Percentiles rank a stretch among this genome's conserved stretches.
Conservation (phyloP, 2,888 invertebrate genomes). For the Sarcophaga caerulescens region DNA sequence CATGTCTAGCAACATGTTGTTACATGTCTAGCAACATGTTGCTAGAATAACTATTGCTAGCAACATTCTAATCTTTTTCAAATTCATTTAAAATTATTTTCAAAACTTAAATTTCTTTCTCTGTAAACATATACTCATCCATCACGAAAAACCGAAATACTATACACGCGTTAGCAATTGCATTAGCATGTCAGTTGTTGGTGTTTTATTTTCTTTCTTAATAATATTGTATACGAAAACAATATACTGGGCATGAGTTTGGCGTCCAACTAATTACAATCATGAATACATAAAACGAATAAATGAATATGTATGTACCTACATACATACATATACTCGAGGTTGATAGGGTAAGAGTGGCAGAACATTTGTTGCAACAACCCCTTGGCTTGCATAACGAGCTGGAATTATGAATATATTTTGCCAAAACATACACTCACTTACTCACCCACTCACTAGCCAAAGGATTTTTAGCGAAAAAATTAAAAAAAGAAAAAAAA, state of each 20-base stretch:
- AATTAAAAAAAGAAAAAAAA: not conserved
- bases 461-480: not conserved
- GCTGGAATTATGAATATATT: conserved; percentile 61
- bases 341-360: not conserved
- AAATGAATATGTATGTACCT: conserved; percentile 33
- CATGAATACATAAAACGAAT: conserved; percentile 50
- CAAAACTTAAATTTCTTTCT: no score
- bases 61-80: not conserved
- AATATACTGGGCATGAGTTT: conserved; percentile 53
- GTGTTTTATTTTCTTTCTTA: conserved; percentile 14
- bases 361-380: conserved; percentile 44
- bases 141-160: not conserved
- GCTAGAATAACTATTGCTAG: not conserved
- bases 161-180: conserved; percentile 55
- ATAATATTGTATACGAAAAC: no score
- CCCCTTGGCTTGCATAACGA: conserved; percentile 61
- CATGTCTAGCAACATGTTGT: no score
- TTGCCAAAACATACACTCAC: conserved; percentile 13
- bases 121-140: not conserved
- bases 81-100: not conserved
- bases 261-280: conserved; percentile 68
- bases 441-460: conserved; percentile 3
- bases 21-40: not conserved
- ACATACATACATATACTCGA: conserved; percentile 2
- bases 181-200: conserved; percentile 44